Conservation (phyloP, 2,113 vertebrate species). For the Ranitomeya imitator region DNA sequence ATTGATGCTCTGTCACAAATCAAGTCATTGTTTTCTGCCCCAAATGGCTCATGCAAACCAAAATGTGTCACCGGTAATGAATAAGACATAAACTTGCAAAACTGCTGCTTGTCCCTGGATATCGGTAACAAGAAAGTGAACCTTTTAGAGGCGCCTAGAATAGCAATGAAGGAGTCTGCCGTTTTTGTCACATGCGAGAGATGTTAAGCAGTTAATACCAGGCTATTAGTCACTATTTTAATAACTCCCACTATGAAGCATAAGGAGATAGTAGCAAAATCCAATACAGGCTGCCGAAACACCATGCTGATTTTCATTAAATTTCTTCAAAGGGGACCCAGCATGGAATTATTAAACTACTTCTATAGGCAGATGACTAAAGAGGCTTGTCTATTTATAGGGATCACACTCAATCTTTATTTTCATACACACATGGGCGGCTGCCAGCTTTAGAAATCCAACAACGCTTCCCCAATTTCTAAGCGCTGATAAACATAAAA, state of each 20-base stretch:
- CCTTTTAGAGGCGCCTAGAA: slow-evolving; percentile 63
- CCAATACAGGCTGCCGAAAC: slow-evolving; percentile 68
- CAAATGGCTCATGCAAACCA: slow-evolving; percentile 61
- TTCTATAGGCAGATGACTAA: slow-evolving; percentile 71
- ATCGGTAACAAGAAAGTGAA: slow-evolving; percentile 61
- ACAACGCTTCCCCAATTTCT: slow-evolving; percentile 22
- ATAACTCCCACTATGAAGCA: slow-evolving; percentile 71
- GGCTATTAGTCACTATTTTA: slow-evolving; percentile 75
- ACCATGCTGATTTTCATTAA: slow-evolving; percentile 79
- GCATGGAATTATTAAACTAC: slow-evolving; percentile 75
- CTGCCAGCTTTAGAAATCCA: slow-evolving; percentile 34
- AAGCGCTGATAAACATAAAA: slow-evolving; percentile 49
- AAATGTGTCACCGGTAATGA: slow-evolving; percentile 59
- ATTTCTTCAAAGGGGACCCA: slow-evolving; percentile 74
- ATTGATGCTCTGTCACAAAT: slow-evolving; percentile 67
- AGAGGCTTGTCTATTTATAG: slow-evolving; percentile 73
- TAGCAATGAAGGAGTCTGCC: slow-evolving; percentile 56
- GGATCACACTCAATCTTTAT: slow-evolving; percentile 65
- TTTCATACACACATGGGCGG: slow-evolving; percentile 45
- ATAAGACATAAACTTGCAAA: slow-evolving; percentile 61
- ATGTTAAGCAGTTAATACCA: slow-evolving; percentile 63
- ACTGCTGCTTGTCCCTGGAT: slow-evolving; percentile 59
- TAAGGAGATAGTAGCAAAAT: slow-evolving; percentile 67
- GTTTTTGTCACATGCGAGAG: slow-evolving; percentile 61
- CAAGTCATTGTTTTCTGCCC: slow-evolving; percentile 65